Percentiles rank a stretch among this genome's conserved stretches.
phyloP scores from a whole-genome alignment of 2,888 invertebrate species.

The Parasteatoda lunata region DNA sequence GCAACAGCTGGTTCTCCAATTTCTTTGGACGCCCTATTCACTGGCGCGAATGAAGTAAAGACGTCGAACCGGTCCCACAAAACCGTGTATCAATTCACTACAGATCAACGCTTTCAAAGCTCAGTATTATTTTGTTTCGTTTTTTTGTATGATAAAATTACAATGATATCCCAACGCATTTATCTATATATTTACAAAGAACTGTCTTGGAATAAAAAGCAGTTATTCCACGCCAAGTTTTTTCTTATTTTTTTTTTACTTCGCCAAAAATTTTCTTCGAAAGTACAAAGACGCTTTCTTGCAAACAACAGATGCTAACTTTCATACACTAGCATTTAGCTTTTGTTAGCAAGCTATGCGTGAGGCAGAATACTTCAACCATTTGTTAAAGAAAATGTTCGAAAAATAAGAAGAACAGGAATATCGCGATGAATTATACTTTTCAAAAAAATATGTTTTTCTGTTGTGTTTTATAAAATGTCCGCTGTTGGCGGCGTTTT shows the following conservation, averaged over 20 bases:
- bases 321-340: slow-evolving; percentile 15
- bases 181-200: slow-evolving; percentile 23
- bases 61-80: slow-evolving; percentile 47
- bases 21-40: slow-evolving; percentile 61
- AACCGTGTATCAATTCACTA: slow-evolving; percentile 51
- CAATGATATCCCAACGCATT: slow-evolving; percentile 4
- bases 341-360: slow-evolving; percentile 12
- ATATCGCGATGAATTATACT: neutral
- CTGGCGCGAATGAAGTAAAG: slow-evolving; percentile 55
- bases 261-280: neutral
- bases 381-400: neutral
- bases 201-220: slow-evolving; percentile 4
- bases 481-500: neutral
- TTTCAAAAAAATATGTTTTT: neutral
- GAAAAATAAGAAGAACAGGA: neutral
- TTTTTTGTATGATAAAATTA: slow-evolving; percentile 34
- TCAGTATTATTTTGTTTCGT: neutral
- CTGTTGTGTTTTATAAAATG: neutral
- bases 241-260: neutral
- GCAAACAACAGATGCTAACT: slow-evolving; percentile 41
- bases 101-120: slow-evolving; percentile 31
- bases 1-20: slow-evolving; percentile 63
- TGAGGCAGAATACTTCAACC: slow-evolving; percentile 17
- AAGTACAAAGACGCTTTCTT: neutral
- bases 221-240: neutral